A percentile compares a stretch with the other conserved stretches of the same genome.
phyloP scores from a whole-genome alignment of 2,797 vertebrate genomes.

The Lagorchestes hirsutus region DNA sequence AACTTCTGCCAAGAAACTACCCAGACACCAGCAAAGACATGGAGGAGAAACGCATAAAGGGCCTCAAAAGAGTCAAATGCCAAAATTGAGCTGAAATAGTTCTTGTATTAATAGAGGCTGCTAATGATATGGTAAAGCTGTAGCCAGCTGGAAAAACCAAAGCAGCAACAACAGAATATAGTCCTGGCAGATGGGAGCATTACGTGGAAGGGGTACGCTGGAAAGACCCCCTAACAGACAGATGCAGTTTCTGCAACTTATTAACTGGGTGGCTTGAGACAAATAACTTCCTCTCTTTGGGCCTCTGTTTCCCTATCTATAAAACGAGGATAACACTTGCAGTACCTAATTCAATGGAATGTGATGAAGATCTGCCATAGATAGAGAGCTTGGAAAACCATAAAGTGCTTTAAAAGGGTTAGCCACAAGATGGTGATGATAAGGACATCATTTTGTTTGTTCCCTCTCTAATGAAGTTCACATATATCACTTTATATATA shows the following conservation, averaged over 20 bases:
- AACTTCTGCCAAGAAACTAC: background rate
- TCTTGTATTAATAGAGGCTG: background rate
- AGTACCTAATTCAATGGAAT: background rate
- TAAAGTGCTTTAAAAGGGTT: background rate
- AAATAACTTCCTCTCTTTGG: background rate
- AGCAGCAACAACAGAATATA: background rate
- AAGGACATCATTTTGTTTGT: background rate
- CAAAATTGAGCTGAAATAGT: background rate
- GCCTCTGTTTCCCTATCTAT: background rate
- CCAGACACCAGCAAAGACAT: background rate
- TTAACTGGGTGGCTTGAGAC: background rate
- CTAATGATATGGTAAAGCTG: background rate
- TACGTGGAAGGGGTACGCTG: background rate
- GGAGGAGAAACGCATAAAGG: background rate
- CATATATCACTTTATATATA: background rate
- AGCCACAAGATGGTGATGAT: background rate
- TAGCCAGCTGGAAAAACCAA: background rate
- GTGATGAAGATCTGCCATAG: background rate
- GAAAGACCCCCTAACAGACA: background rate
- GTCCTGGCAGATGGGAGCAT: background rate
- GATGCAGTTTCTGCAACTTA: background rate
- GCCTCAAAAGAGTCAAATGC: background rate
- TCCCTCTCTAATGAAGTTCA: background rate
- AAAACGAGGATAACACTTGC: background rate
- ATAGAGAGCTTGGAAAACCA: background rate